Conservation (phyloP, 2,797 vertebrate genomes). For the Danio jaintianensis region DNA sequence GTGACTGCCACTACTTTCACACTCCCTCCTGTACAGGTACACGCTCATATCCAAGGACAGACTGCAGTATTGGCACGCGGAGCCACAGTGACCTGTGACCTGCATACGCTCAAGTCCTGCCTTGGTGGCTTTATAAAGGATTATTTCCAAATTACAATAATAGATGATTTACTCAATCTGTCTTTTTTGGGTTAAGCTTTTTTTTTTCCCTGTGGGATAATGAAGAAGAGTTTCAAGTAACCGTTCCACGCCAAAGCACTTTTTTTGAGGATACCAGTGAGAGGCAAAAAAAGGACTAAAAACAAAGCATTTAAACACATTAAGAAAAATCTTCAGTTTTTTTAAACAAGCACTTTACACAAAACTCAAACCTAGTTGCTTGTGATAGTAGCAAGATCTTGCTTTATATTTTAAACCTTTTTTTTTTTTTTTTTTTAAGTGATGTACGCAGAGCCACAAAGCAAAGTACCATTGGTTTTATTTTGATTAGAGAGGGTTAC, state of each 20-base stretch:
- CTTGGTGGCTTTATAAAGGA: slow-evolving; percentile 65
- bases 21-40: slow-evolving; percentile 72
- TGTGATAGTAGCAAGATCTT: slow-evolving; percentile 75
- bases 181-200: slow-evolving; percentile 42
- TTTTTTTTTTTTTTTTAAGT: slow-evolving; percentile 26
- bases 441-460: slow-evolving; percentile 65
- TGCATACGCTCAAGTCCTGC: slow-evolving; percentile 56
- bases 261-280: slow-evolving; percentile 76
- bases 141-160: slow-evolving; percentile 52
- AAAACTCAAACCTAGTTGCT: slow-evolving; percentile 74
- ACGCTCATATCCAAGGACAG: slow-evolving; percentile 61
- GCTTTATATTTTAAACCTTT: slow-evolving; percentile 69
- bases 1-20: slow-evolving; percentile 42
- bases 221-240: slow-evolving; percentile 69
- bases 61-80: slow-evolving; percentile 50
- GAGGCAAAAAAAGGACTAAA: slow-evolving; percentile 64
- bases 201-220: slow-evolving; percentile 59
- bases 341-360: slow-evolving; percentile 86
- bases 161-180: slow-evolving; percentile 51
- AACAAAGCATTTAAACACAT: slow-evolving; percentile 67
- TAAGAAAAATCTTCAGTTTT: slow-evolving; percentile 56
- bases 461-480: slow-evolving; percentile 42
- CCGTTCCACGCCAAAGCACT: slow-evolving; percentile 87
- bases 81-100: slow-evolving; percentile 30
- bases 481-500: slow-evolving; percentile 61